phyloP scores from a whole-genome alignment of 1,140 invertebrate species.

The Portunus trituberculatus region DNA sequence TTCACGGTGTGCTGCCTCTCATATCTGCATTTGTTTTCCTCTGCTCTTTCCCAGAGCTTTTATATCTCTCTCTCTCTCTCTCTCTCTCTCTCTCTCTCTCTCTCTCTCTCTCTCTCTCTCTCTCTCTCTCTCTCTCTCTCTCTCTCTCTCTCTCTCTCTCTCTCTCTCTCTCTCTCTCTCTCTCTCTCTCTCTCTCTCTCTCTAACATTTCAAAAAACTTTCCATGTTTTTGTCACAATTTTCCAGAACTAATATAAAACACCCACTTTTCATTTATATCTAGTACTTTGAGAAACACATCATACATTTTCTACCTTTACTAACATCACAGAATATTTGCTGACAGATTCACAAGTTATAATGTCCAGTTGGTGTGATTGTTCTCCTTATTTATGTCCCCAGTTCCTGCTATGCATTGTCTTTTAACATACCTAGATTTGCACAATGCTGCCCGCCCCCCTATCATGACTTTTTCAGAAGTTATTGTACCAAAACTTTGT shows the following conservation, averaged over 20 bases:
- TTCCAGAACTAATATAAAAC: not conserved
- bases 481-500: not conserved
- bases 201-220: not conserved
- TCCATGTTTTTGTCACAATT: not conserved
- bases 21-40: no score
- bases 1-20: no score
- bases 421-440: not conserved
- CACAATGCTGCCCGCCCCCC: not conserved
- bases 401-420: not conserved
- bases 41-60: not conserved
- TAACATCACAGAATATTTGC: not conserved
- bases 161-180: not conserved
- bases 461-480: not conserved
- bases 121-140: not conserved
- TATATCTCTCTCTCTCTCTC: no score
- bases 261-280: not conserved
- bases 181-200: not conserved
- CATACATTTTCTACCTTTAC: not conserved
- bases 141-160: not conserved
- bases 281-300: not conserved
- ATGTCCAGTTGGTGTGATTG: slow-evolving; percentile 6
- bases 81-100: no score
- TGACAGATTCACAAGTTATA: not conserved
- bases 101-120: no score
- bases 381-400: not conserved